Evolutionary conservation across 2,113 vertebrate species (phyloP).

Genomic region (Gadus chalcogrammus): DNA sequence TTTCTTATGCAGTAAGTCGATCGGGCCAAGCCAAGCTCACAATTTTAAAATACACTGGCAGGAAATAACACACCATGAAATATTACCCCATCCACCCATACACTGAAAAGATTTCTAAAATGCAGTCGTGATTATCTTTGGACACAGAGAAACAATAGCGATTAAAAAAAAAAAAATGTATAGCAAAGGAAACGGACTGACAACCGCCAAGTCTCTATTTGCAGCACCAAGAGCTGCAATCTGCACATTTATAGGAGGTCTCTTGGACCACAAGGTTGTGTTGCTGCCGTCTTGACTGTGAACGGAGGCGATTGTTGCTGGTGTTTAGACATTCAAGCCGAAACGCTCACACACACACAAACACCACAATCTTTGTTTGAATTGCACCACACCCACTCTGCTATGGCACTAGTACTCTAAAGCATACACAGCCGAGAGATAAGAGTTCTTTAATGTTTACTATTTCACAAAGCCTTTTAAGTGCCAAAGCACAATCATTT

Average conservation of each 20-base stretch:
- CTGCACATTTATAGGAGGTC: too few species aligned
- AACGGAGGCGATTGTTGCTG: neutral
- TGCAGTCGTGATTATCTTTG: neutral
- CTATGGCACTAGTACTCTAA: neutral
- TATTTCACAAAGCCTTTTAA: neutral
- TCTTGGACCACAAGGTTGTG: neutral
- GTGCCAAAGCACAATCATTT: neutral
- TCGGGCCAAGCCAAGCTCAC: constrained; percentile 31
- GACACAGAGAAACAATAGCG: too few species aligned
- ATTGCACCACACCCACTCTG: neutral
- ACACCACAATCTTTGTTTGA: neutral
- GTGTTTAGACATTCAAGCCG: too few species aligned
- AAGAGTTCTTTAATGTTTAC: neutral
- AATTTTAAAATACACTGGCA: constrained; percentile 30
- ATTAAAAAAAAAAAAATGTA: too few species aligned
- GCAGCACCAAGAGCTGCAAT: too few species aligned
- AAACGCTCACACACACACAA: too few species aligned
- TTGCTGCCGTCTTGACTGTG: neutral
- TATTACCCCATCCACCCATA: neutral
- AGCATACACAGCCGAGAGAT: neutral
- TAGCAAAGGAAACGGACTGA: too few species aligned
- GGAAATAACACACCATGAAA: constrained; percentile 39
- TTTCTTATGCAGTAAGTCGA: constrained; percentile 11
- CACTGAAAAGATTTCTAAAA: neutral
- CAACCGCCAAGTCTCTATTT: too few species aligned